Base-by-base conservation (phyloP, 1,140 invertebrate species). In the Charaxes varanes region DNA sequence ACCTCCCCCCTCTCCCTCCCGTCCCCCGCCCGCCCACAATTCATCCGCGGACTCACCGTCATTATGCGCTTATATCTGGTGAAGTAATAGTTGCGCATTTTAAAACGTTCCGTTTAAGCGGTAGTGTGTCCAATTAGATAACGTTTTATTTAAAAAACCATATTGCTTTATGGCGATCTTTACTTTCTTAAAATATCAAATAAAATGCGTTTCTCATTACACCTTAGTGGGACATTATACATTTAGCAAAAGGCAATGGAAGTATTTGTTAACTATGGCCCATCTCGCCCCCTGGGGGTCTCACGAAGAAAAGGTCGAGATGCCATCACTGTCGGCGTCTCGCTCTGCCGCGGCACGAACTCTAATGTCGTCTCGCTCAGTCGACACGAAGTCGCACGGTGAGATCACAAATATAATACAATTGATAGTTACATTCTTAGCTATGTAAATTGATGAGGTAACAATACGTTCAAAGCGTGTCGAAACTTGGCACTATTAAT, bases 21-120 rank as follows among this genome's bases (percentile, higher is more conserved):
- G 30, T 35, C 46, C 41, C 21, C 52, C 45, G 44, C 48, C 18
- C 28, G 50, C 50, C 44, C 48, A 44, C 66, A 51, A 64, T 61
- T 57, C 64, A 64, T 67, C 58, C 60, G 56, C 60, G 33, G 53
- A 67, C 67, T 76, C 67, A 65, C 59, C 51, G 61, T 68, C 63
- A 71, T 63, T 51, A 62, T 53, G 51, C 60, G 60, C 55, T 62
- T 62, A 54, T 51, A 57, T 38, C 50, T 61, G 63, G 53, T 68
- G 58, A 71, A 64, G 64, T 68, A 68, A 62, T 61, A 38, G 50
- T 56, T 54, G 42, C 43, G 42, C 23, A 26, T 30, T 46, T 47
- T 49, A 49, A 40, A 54, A n/a, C n/a, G n/a, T n/a, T n/a, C n/a
- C 35, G 30, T 45, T 60, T 56, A 33, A 51, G 44, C 46, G 21